Base-by-base conservation (phyloP, 2,888 invertebrate genomes). In the Mesorhabditis belari region DNA sequence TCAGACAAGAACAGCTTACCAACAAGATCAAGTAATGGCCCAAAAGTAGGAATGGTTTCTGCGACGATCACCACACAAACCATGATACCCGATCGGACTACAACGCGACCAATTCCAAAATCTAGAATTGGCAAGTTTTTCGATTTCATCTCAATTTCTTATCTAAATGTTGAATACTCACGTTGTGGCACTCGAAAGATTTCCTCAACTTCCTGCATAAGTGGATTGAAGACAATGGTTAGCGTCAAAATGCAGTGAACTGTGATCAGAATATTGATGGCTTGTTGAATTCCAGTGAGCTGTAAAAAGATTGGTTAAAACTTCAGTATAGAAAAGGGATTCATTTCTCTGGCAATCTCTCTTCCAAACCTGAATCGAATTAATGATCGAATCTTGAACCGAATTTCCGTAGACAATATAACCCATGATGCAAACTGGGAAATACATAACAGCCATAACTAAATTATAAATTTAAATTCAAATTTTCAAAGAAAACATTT, bases 151-250 rank as follows among this genome's bases (percentile, higher is more conserved):
- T 50, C 23, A 57, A 21, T 4, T 3, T 4, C 17, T n/a, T 52
- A 9, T 21, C 3, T 24, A 21, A 6, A n/a, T 25, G 26, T 27
- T 51, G n/a, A 50, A 9, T 19, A 50, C 62, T 60, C 49, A 75
- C 76, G 63, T 27, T 77, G 77, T 6, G 78, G 78, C 5, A 76
- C 70, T 5, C 65, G 60, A 66, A 77, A 71, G 5, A 79, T 35
- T 50, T 77, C 77, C 57, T 79, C 79, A 52, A 76, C 68, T 58
- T 75, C 77, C 63, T 79, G 79, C 57, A 69, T 79, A 26, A 79
- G 53, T 6, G 79, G 79, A 54, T 77, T 79, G 63, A 77, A 71
- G 49, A 77, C 75, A 50, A 77, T 74, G 9, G 75, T 77, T 28
- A 77, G 64, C 5, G 79, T 76, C 21, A 79, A 66, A 27, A 77